Evolutionary conservation across 30 jellyfish, hydroid and myxozoan species (phyloP).

Genomic region (Rhopilema esculentum): DNA sequence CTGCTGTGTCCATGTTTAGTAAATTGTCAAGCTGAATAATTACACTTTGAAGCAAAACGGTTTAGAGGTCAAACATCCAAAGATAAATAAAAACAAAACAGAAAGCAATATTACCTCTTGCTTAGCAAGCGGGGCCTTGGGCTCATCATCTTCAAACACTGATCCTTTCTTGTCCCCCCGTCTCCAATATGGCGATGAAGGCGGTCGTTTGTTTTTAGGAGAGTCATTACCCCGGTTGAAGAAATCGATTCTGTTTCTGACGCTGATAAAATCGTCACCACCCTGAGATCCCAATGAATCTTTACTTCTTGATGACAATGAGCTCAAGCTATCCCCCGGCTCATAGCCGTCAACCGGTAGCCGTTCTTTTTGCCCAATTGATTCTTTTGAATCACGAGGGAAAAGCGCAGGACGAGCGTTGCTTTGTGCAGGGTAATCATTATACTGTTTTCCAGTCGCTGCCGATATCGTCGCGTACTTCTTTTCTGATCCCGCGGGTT

Average conservation of each 20-base stretch:
- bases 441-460: constrained; percentile 44
- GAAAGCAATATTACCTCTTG: constrained; percentile 70
- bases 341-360: constrained; percentile 80
- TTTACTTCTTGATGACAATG: constrained; percentile 86
- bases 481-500: constrained; percentile 47
- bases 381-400: constrained; percentile 37
- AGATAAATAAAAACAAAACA: not conserved
- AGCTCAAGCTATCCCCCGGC: constrained; percentile 91
- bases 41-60: not conserved
- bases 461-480: constrained; percentile 66
- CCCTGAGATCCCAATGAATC: constrained; percentile 94
- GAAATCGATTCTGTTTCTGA: constrained; percentile 46
- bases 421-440: constrained; percentile 68
- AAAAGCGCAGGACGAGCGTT: constrained; percentile 58
- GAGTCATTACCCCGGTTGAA: constrained; percentile 51
- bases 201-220: constrained; percentile 37
- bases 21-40: too few relatives aligned
- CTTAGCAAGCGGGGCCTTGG: constrained; percentile 88
- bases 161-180: constrained; percentile 27
- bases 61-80: not conserved
- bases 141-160: constrained; percentile 62
- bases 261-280: constrained; percentile 57
- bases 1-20: too few relatives aligned
- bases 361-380: constrained; percentile 13
- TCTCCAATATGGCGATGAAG: constrained; percentile 71